Conservation (phyloP, 2,888 invertebrate genomes). For the Germaria angustata region DNA sequence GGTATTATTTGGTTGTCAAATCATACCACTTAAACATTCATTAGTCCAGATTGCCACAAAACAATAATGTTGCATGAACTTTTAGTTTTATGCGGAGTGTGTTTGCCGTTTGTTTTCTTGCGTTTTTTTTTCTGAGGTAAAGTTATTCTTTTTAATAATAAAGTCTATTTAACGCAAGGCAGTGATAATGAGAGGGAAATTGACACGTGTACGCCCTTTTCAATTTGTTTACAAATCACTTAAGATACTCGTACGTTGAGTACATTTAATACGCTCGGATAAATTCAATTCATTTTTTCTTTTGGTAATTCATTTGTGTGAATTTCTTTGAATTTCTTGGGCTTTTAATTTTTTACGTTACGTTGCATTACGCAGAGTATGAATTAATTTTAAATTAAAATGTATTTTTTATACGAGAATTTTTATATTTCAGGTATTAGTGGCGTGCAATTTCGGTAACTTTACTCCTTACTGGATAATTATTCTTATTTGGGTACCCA, state of each 20-base stretch:
- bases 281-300: conserved; percentile 25
- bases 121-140: conserved; percentile 21
- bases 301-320: conserved; percentile 17
- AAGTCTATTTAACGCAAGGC: conserved; percentile 37
- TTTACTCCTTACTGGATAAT: no score
- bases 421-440: not conserved
- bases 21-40: conserved; percentile 48
- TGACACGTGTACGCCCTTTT: conserved; percentile 80
- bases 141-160: conserved; percentile 66
- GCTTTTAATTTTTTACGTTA: conserved; percentile 4
- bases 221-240: conserved; percentile 80
- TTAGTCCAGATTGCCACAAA: conserved; percentile 50
- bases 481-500: no score
- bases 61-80: conserved; percentile 22
- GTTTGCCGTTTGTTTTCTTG: not conserved
- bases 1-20: conserved; percentile 42
- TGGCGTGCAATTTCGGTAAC: not conserved
- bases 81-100: not conserved
- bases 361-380: conserved; percentile 20
- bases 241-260: conserved; percentile 76
- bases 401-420: not conserved
- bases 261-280: conserved; percentile 64
- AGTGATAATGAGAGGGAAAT: conserved; percentile 67
- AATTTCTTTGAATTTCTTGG: conserved; percentile 5
- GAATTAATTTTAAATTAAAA: conserved; percentile 24